A percentile compares a stretch with the other conserved stretches of the same genome.
phyloP scores from a whole-genome alignment of 2,888 invertebrate species.

The Tipula lateralis region DNA sequence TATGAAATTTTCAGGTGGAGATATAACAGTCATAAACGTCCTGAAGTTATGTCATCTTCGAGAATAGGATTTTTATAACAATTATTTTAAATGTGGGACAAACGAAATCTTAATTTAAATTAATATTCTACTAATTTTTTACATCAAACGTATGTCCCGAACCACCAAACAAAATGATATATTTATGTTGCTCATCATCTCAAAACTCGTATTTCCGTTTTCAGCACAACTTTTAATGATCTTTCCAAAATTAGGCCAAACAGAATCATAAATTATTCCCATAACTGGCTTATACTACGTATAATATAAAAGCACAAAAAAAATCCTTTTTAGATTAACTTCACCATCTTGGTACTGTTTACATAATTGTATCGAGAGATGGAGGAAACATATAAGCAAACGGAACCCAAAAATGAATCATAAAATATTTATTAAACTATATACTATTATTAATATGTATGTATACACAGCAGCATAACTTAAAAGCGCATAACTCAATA shows the following conservation, averaged over 20 bases:
- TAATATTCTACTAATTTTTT: no score
- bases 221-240: neutral
- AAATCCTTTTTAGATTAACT: neutral
- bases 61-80: no score
- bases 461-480: neutral
- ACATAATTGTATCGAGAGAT: neutral
- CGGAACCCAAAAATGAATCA: neutral
- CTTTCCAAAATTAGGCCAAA: neutral
- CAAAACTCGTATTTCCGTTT: no score
- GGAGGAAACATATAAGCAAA: neutral
- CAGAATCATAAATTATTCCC: neutral
- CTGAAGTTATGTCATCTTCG: no score
- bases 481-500: neutral
- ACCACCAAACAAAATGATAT: no score
- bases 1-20: no score
- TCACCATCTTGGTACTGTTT: neutral
- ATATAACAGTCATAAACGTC: no score
- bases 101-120: no score
- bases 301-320: neutral
- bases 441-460: neutral
- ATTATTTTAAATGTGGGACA: no score
- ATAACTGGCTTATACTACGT: neutral
- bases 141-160: no score
- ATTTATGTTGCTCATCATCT: no score
- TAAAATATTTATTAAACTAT: neutral